Conservation (phyloP, 1,140 invertebrate genomes). For the Nymphalis io region DNA sequence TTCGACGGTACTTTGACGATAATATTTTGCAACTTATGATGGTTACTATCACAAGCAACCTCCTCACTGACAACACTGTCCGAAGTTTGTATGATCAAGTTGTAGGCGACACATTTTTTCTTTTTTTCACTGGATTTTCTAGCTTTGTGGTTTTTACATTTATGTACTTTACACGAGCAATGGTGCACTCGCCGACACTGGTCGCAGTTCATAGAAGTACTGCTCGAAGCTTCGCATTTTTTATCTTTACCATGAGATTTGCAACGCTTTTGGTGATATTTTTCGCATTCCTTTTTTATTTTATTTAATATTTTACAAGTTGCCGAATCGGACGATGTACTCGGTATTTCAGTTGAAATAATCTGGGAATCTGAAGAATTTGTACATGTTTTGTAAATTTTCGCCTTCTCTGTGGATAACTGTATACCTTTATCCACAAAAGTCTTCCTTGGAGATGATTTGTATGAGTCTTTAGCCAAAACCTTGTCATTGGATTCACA, state of each 20-base stretch:
- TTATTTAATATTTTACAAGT: slow-evolving; percentile 67
- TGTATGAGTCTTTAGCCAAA: slow-evolving; percentile 26
- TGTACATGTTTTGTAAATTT: slow-evolving; percentile 37
- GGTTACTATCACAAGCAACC: slow-evolving; percentile 36
- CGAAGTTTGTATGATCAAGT: slow-evolving; percentile 74
- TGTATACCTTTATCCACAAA: slow-evolving; percentile 61
- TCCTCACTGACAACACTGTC: slow-evolving; percentile 72
- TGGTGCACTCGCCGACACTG: slow-evolving; percentile 55
- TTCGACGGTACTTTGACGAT: slow-evolving; percentile 71
- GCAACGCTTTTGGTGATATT: slow-evolving; percentile 66
- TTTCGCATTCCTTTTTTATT: slow-evolving; percentile 72
- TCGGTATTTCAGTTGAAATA: slow-evolving; percentile 56
- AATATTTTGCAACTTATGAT: slow-evolving; percentile 60
- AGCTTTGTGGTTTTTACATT: slow-evolving; percentile 58
- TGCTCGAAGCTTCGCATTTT: slow-evolving; percentile 60
- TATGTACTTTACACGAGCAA: slow-evolving; percentile 54
- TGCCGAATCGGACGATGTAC: slow-evolving; percentile 61
- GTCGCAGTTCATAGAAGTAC: slow-evolving; percentile 61
- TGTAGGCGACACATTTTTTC: slow-evolving; percentile 74
- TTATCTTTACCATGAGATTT: slow-evolving; percentile 46
- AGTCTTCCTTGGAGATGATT: slow-evolving; percentile 30
- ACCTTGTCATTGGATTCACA: slow-evolving; percentile 14
- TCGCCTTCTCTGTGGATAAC: slow-evolving; percentile 48
- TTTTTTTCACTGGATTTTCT: slow-evolving; percentile 56
- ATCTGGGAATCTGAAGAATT: slow-evolving; percentile 62